phyloP scores from a whole-genome alignment of 2,113 vertebrate genomes.

The Lontra canadensis region DNA sequence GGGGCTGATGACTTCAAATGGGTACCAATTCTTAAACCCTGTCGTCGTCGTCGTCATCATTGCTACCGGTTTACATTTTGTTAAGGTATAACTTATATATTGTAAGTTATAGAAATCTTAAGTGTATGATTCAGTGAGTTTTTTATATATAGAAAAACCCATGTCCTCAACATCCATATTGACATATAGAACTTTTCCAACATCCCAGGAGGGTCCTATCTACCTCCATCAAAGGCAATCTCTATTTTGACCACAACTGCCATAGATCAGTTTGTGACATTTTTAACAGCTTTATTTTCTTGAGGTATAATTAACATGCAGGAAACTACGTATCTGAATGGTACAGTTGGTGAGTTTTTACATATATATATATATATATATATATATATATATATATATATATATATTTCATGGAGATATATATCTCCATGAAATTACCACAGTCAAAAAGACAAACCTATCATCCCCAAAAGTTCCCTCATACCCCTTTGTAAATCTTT shows the following conservation, averaged over 20 bases:
- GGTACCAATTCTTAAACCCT: background rate
- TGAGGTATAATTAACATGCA: background rate
- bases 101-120: background rate
- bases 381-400: no score
- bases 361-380: no score
- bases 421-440: background rate
- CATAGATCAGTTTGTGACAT: background rate
- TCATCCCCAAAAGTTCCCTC: background rate
- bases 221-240: background rate
- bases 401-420: no score
- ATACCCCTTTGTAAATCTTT: background rate
- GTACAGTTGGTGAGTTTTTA: background rate
- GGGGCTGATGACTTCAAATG: background rate
- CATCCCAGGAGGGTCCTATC: background rate
- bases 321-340: background rate
- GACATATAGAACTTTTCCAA: background rate
- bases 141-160: background rate
- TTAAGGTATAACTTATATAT: background rate
- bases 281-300: background rate
- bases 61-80: background rate
- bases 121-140: background rate
- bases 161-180: background rate
- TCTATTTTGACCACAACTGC: background rate
- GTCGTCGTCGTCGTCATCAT: background rate
- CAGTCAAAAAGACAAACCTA: background rate